Conservation (phyloP, 2,113 vertebrate genomes). For the Saccopteryx bilineata region DNA sequence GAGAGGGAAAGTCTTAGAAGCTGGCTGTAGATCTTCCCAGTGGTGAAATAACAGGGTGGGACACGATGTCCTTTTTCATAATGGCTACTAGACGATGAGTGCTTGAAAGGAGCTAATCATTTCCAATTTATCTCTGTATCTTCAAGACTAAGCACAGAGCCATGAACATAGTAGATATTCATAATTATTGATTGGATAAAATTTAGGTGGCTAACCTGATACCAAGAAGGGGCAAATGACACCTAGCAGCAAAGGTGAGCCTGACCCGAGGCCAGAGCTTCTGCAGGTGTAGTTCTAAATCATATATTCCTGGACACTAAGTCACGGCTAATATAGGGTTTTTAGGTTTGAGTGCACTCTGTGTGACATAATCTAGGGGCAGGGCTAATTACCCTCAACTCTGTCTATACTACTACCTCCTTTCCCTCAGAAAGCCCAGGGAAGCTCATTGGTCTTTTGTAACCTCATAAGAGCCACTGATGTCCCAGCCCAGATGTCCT, state of each 20-base stretch:
- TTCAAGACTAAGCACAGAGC: not conserved
- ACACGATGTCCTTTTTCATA: not conserved
- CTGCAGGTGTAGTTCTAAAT: not conserved
- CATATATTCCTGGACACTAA: not conserved
- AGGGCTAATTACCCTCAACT: not conserved
- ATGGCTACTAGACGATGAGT: not conserved
- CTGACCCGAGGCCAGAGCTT: not conserved
- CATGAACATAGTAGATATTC: not conserved
- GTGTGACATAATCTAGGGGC: not conserved
- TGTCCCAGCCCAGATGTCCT: not conserved
- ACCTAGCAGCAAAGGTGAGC: not conserved
- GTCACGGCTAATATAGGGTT: not conserved
- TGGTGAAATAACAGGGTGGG: not conserved
- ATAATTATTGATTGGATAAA: not conserved
- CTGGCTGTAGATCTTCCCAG: not conserved
- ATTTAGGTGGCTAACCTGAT: not conserved
- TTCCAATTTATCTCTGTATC: not conserved
- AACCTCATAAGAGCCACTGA: not conserved
- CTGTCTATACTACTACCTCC: not conserved
- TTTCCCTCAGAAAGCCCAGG: constrained; percentile 45
- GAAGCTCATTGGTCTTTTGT: not conserved
- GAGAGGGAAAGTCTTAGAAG: not conserved
- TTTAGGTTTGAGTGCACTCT: not conserved
- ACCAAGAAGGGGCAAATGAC: not conserved
- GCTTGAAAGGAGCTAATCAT: not conserved